These are phyloP conservation scores for Tiphia femorata DNA, from an alignment of 2,888 invertebrate genomes.

Conservation along the genomic window DNA sequence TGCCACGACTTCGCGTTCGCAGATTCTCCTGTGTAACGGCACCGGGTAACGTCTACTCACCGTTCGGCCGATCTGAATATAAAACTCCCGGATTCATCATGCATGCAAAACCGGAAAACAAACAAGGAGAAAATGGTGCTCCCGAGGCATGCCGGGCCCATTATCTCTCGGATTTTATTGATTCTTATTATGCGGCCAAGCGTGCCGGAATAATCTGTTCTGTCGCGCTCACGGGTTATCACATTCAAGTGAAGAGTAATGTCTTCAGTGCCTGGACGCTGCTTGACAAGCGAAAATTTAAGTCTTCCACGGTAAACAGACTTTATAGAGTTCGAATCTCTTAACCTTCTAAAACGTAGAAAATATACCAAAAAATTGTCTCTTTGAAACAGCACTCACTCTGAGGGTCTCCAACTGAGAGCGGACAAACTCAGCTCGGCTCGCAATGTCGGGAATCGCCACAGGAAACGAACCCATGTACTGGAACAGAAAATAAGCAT, in stretches of 20 bases:
- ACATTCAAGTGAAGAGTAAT: slow-evolving; percentile 10
- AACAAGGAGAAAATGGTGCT: slow-evolving; percentile 45
- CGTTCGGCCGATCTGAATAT: slow-evolving; percentile 38
- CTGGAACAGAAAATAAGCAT: slow-evolving; percentile 74
- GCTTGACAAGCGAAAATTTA: too few relatives aligned
- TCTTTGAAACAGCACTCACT: slow-evolving; percentile 67
- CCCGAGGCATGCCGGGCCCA: slow-evolving; percentile 46
- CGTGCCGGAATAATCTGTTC: slow-evolving; percentile 58
- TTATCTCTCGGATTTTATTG: slow-evolving; percentile 56
- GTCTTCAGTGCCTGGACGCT: too few relatives aligned
- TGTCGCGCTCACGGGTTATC: slow-evolving; percentile 27
- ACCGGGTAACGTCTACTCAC: too few relatives aligned
- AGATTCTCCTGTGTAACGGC: not conserved
- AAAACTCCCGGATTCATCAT: slow-evolving; percentile 51
- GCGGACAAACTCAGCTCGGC: slow-evolving; percentile 76
- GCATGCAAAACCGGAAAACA: slow-evolving; percentile 52
- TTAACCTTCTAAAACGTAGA: too few relatives aligned
- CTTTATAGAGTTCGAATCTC: too few relatives aligned
- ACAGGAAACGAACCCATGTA: slow-evolving; percentile 86
- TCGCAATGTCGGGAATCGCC: slow-evolving; percentile 76
- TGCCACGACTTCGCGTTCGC: not conserved
- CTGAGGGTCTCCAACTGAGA: slow-evolving; percentile 75
- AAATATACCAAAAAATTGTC: too few relatives aligned
- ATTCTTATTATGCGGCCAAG: slow-evolving; percentile 61
- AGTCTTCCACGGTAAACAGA: too few relatives aligned